phyloP scores from a whole-genome alignment of 2,113 vertebrate genomes.

The Crocuta crocuta region DNA sequence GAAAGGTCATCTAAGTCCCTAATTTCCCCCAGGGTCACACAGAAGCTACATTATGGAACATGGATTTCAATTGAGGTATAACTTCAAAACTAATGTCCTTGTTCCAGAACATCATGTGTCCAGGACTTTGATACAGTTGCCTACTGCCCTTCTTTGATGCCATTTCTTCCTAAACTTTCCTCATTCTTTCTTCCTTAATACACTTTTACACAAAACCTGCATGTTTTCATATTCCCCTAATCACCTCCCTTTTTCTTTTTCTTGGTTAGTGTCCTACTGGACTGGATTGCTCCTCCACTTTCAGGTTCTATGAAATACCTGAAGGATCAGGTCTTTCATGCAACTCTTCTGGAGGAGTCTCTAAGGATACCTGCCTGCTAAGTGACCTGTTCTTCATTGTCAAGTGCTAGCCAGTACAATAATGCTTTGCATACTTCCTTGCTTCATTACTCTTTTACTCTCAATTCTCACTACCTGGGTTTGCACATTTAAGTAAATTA shows the following conservation, averaged over 20 bases:
- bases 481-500: not conserved
- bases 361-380: not conserved
- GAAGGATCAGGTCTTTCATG: not conserved
- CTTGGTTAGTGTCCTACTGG: not conserved
- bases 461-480: not conserved
- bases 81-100: not conserved
- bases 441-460: not conserved
- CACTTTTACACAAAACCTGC: not conserved
- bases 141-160: not conserved
- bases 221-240: not conserved
- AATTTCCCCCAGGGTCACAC: not conserved
- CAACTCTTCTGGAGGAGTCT: not conserved
- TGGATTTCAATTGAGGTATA: not conserved
- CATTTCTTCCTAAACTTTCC: not conserved
- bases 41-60: not conserved
- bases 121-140: not conserved
- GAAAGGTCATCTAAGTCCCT: not conserved
- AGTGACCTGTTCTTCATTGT: not conserved
- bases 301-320: not conserved
- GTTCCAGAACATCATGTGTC: not conserved
- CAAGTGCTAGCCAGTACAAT: not conserved
- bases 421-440: not conserved
- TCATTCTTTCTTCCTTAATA: not conserved
- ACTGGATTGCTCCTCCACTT: not conserved
- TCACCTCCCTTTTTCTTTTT: not conserved